Conservation (phyloP, 2,888 invertebrate genomes). For the Cephus spinipes region DNA sequence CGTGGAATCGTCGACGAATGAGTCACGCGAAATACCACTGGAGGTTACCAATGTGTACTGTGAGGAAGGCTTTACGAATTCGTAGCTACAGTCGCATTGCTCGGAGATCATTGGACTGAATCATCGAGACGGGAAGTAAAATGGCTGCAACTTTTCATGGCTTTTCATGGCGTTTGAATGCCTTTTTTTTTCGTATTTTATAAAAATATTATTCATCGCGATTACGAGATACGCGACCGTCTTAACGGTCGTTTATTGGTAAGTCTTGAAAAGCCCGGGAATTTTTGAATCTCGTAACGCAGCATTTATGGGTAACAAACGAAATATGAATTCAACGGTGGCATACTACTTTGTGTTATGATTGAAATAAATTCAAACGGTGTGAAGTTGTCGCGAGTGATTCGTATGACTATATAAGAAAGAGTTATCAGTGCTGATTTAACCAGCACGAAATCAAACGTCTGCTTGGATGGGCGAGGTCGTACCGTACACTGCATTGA, state of each 20-base stretch:
- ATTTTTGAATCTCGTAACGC: not conserved
- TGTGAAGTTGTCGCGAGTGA: not conserved
- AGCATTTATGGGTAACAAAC: too few relatives aligned
- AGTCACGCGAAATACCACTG: not conserved
- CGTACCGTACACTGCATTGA: not conserved
- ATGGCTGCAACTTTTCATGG: not conserved
- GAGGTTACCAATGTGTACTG: not conserved
- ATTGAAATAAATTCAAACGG: not conserved
- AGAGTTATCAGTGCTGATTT: not conserved
- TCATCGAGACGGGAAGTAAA: not conserved
- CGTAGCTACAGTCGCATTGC: not conserved
- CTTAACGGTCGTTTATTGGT: too few relatives aligned
- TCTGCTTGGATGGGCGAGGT: not conserved
- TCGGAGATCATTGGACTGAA: not conserved
- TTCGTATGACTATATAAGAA: not conserved
- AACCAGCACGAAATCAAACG: not conserved
- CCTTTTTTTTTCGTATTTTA: too few relatives aligned
- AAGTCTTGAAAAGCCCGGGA: not conserved
- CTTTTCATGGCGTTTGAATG: too few relatives aligned
- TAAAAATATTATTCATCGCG: not conserved
- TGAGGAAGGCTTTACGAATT: not conserved
- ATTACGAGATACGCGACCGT: too few relatives aligned
- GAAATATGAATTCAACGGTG: too few relatives aligned
- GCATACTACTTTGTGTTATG: not conserved
- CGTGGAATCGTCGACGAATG: not conserved